Evolutionary conservation across 2,888 invertebrate genomes (phyloP), one percentile per base, ranked within the genome.

Genomic region (Halictus ligatus): DNA sequence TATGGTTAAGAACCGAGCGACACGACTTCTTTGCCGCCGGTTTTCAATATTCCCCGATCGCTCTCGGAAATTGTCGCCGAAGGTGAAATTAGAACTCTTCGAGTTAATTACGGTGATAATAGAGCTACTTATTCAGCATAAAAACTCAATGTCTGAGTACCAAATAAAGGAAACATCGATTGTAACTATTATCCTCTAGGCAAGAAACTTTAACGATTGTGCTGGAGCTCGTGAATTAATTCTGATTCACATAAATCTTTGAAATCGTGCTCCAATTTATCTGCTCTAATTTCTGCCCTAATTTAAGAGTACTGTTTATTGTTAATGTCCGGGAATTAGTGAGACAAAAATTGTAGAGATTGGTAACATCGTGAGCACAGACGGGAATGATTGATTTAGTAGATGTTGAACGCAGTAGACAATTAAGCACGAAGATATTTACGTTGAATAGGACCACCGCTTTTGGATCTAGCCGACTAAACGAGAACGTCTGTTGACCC

Each of bases 1-100:
- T 94, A 93, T 92, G 93, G 93, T 91, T 91, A 93, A 93, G 93
- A 92, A 81, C 50, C 80, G 83, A 84, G 90, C 81, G 81, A 72
- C 75, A 64, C 75, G 81, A 79, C 78, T 77, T 48, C 50, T 10
- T 69, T 67, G 80, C 69, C 60, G 46, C 35, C 83, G 78, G 83
- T 85, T 89, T 85, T 88, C 88, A 46, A 84, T 86, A 81, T 85
- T 83, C 75, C 67, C 46, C 60, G 75, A 80, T 71, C 84, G 69
- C 10, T 60, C 60, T 75, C 46, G 78, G 83, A 73, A 69, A 77
- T 74, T 71, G 72, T 69, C 72, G 50, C 80, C 64, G 25, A 7
- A 13, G 48, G 13, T 48, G 48, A 80, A 80, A 78, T 73, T 82
- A 78, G 75, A 84, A 58, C 79, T 75, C 18, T 13, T 15, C 50